Percentiles rank a stretch among this genome's conserved stretches.
Evolutionary conservation across 2,888 invertebrate genomes (phyloP).

Genomic region (Ichneumoninae sp.): DNA sequence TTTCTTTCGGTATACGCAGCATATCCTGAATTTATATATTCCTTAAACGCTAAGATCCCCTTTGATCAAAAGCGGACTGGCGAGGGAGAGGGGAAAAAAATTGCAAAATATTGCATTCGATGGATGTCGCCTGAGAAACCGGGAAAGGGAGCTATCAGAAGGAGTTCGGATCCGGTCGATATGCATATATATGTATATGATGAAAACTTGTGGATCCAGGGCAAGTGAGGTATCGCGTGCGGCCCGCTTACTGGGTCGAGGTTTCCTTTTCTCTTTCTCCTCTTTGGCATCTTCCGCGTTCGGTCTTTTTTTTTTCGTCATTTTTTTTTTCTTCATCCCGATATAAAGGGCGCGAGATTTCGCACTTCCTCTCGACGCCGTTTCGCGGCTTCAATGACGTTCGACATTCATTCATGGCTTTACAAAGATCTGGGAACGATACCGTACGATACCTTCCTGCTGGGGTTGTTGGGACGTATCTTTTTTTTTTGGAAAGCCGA

Average conservation of each 20-base stretch:
- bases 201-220: constrained; percentile 65
- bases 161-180: constrained; percentile 61
- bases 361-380: constrained; percentile 60
- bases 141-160: constrained; percentile 49
- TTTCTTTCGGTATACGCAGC: background rate
- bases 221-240: constrained; percentile 68
- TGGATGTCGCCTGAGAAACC: constrained; percentile 45
- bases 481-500: background rate
- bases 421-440: background rate
- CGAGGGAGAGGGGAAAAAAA: background rate
- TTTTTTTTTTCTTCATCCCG: constrained; percentile 37
- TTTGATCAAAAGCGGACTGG: too few relatives aligned
- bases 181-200: constrained; percentile 5
- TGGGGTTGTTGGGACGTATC: background rate
- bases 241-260: constrained; percentile 66
- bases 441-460: background rate
- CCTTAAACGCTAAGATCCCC: too few relatives aligned
- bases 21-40: background rate
- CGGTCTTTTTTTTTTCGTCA: constrained; percentile 25
- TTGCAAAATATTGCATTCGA: constrained; percentile 54
- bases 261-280: constrained; percentile 59
- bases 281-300: background rate
- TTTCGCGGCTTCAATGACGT: background rate
- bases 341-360: constrained; percentile 55
- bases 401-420: constrained; percentile 13